Conservation (phyloP, 1,140 invertebrate species). For the Zophobas morio region DNA sequence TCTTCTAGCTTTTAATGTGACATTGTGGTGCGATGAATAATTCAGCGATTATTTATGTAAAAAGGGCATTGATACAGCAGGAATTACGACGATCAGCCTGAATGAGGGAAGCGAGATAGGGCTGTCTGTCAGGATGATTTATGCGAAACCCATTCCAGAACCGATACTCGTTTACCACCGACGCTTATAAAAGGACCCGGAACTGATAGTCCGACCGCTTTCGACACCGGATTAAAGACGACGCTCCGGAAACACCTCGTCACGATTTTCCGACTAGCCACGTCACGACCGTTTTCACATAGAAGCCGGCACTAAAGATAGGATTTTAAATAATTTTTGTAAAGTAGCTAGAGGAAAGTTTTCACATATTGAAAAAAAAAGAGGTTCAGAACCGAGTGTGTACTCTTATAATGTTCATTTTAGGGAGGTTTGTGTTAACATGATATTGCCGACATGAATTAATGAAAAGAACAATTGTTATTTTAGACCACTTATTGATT, state of each 20-base stretch:
- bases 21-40: slow-evolving; percentile 54
- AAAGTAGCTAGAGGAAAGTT: too few relatives aligned
- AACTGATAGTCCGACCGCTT: slow-evolving; percentile 22
- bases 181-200: slow-evolving; percentile 49
- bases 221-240: slow-evolving; percentile 36
- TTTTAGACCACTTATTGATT: too few relatives aligned
- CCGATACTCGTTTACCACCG: slow-evolving; percentile 55
- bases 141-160: slow-evolving; percentile 60
- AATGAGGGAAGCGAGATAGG: slow-evolving; percentile 59
- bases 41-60: slow-evolving; percentile 59
- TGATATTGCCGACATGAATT: too few relatives aligned
- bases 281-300: not conserved
- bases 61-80: slow-evolving; percentile 57
- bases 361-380: too few relatives aligned
- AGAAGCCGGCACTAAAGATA: too few relatives aligned
- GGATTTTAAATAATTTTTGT: too few relatives aligned
- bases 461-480: too few relatives aligned
- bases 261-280: not conserved
- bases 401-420: too few relatives aligned
- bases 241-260: slow-evolving; percentile 29
- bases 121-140: slow-evolving; percentile 63
- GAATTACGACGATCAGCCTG: slow-evolving; percentile 54
- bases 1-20: slow-evolving; percentile 39
- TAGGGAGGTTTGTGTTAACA: too few relatives aligned
- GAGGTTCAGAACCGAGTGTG: too few relatives aligned